These are phyloP conservation scores for Pomatostomus ruficeps DNA, from an alignment of 2,113 vertebrate species.

Conservation along the genomic window DNA sequence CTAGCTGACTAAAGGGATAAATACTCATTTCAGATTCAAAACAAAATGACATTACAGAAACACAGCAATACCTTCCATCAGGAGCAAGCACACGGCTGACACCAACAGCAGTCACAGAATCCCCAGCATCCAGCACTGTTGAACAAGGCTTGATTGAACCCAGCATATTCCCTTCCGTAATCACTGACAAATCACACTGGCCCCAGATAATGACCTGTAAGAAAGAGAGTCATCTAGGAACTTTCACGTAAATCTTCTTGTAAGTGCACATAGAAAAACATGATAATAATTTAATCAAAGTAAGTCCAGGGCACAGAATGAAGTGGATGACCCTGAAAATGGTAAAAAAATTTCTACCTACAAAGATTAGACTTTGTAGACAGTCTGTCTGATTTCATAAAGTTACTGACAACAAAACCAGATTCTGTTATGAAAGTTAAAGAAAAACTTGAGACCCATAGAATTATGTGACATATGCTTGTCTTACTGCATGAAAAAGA, in stretches of 20 bases:
- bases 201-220: constrained; percentile 92
- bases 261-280: neutral
- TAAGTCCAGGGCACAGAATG: neutral
- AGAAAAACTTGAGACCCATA: neutral
- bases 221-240: neutral
- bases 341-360: neutral
- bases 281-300: neutral
- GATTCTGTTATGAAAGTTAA: neutral
- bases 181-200: constrained; percentile 54
- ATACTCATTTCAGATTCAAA: neutral
- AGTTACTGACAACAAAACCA: neutral
- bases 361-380: neutral
- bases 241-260: neutral
- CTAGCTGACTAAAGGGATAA: neutral
- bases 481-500: neutral
- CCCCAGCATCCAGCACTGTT: constrained; percentile 83
- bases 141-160: constrained; percentile 78
- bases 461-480: neutral
- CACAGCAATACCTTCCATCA: constrained; percentile 74
- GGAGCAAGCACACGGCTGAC: constrained; percentile 73
- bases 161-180: constrained; percentile 10
- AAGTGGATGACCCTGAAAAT: neutral
- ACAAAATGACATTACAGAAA: neutral
- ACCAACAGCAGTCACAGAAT: constrained; percentile 87
- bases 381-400: neutral